Evolutionary conservation across 2,113 vertebrate genomes (phyloP).

Genomic region (Acrocephalus kingi): DNA sequence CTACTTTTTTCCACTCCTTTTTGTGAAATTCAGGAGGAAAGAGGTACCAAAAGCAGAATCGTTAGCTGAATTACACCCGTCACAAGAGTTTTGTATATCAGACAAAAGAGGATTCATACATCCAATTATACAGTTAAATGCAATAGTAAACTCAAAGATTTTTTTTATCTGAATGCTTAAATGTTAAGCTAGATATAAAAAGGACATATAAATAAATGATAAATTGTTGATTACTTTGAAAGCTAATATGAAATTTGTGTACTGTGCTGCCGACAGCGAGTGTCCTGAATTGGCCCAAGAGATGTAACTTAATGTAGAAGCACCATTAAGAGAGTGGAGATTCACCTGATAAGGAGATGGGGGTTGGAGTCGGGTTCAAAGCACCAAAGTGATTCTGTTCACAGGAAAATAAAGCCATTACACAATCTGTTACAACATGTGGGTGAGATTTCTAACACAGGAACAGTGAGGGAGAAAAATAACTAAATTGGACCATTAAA

Average conservation of each 20-base stretch:
- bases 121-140: conserved; percentile 28
- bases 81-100: not conserved
- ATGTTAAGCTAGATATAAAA: conserved; percentile 27
- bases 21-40: not conserved
- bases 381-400: not conserved
- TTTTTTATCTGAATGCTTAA: conserved; percentile 18
- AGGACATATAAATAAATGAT: conserved; percentile 60
- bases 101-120: not conserved
- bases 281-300: conserved; percentile 22
- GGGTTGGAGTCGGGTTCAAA: not conserved
- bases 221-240: conserved; percentile 33
- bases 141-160: conserved; percentile 14
- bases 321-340: not conserved
- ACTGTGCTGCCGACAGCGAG: not conserved
- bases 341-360: not conserved
- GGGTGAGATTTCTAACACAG: not conserved
- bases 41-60: not conserved
- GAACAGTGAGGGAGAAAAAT: not conserved
- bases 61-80: not conserved
- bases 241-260: conserved; percentile 20
- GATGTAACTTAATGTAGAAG: not conserved
- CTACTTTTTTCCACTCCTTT: not conserved
- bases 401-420: not conserved
- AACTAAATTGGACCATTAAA: not conserved
- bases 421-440: not conserved